Percentiles rank a stretch among this genome's conserved stretches.
These are phyloP conservation scores for Thereva nobilitata DNA, from an alignment of 2,888 invertebrate species.

Conservation along the genomic window DNA sequence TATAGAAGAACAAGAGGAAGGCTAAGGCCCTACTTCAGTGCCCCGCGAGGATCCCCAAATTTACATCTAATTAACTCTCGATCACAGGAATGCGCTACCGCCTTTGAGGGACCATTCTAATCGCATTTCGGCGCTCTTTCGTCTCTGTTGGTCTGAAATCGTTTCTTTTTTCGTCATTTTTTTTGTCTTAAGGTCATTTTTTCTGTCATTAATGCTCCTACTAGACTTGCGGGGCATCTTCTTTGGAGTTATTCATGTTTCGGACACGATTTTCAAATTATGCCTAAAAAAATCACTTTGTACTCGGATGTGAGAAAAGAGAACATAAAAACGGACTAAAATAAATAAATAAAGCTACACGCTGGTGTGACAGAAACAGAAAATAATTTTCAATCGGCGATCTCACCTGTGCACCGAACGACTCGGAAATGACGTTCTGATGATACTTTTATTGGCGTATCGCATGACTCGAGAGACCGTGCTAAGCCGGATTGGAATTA, in stretches of 20 bases:
- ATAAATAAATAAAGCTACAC: conserved; percentile 22
- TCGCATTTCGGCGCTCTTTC: conserved; percentile 40
- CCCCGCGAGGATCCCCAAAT: conserved; percentile 45
- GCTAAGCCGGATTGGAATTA: conserved; percentile 3
- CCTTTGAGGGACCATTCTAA: conserved; percentile 39
- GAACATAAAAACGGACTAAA: conserved; percentile 2
- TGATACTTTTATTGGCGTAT: conserved; percentile 40
- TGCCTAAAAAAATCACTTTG: conserved; percentile 5
- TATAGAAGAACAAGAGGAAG: conserved; percentile 1
- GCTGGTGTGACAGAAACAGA: background rate
- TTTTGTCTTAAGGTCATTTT: conserved; percentile 28
- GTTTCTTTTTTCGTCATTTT: conserved; percentile 29
- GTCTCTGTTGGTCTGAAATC: conserved; percentile 36
- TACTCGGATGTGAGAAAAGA: background rate
- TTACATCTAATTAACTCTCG: conserved; percentile 51
- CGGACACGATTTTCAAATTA: conserved; percentile 13
- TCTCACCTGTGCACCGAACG: conserved; percentile 5
- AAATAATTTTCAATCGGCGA: conserved; percentile 14
- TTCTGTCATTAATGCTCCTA: conserved; percentile 7
- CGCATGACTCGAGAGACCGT: conserved; percentile 35
- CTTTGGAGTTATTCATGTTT: conserved; percentile 14
- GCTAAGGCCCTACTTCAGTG: conserved; percentile 1
- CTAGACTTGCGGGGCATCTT: background rate
- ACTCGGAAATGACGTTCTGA: conserved; percentile 32
- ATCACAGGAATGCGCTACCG: conserved; percentile 43